Evolutionary conservation across 2,797 vertebrate species (phyloP).

Genomic region (Sebastolobus altivelis): DNA sequence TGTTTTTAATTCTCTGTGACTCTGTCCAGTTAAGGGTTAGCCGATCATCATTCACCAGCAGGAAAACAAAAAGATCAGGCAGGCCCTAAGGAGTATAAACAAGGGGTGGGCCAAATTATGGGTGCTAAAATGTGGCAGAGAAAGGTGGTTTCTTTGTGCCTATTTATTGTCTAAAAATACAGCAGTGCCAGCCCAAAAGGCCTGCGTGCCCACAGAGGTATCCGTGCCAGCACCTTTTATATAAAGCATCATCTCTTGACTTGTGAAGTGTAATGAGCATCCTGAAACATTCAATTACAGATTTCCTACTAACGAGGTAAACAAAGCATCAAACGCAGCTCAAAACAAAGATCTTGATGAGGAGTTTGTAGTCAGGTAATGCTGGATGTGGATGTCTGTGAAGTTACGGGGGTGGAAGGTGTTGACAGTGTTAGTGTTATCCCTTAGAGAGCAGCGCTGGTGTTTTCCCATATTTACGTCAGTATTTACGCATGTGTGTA

Average conservation of each 20-base stretch:
- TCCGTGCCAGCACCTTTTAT: slow-evolving; percentile 67
- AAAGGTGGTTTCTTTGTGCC: slow-evolving; percentile 74
- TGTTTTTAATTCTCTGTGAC: slow-evolving; percentile 40
- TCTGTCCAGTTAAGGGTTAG: slow-evolving; percentile 48
- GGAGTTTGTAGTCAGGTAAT: slow-evolving; percentile 71
- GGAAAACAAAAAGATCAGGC: slow-evolving; percentile 68
- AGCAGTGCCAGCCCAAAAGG: slow-evolving; percentile 53
- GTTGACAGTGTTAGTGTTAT: slow-evolving; percentile 74
- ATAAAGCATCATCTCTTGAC: slow-evolving; percentile 65
- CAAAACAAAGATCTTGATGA: slow-evolving; percentile 70
- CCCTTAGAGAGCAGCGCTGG: slow-evolving; percentile 50
- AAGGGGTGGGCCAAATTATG: slow-evolving; percentile 78
- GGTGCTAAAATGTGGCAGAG: slow-evolving; percentile 76
- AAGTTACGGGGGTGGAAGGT: slow-evolving; percentile 67
- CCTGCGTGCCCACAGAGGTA: slow-evolving; percentile 51
- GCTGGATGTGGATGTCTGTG: slow-evolving; percentile 57
- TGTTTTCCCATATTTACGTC: slow-evolving; percentile 78
- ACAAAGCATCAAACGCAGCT: slow-evolving; percentile 72
- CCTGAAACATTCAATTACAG: slow-evolving; percentile 74
- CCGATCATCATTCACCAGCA: slow-evolving; percentile 71
- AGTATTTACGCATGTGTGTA: slow-evolving; percentile 76
- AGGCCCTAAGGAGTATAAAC: slow-evolving; percentile 66
- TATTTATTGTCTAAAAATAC: slow-evolving; percentile 80
- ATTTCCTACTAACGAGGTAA: slow-evolving; percentile 76
- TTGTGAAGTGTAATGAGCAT: slow-evolving; percentile 73